Evolutionary conservation across 2,797 vertebrate genomes (phyloP).

Genomic region (Denticeps clupeoides): DNA sequence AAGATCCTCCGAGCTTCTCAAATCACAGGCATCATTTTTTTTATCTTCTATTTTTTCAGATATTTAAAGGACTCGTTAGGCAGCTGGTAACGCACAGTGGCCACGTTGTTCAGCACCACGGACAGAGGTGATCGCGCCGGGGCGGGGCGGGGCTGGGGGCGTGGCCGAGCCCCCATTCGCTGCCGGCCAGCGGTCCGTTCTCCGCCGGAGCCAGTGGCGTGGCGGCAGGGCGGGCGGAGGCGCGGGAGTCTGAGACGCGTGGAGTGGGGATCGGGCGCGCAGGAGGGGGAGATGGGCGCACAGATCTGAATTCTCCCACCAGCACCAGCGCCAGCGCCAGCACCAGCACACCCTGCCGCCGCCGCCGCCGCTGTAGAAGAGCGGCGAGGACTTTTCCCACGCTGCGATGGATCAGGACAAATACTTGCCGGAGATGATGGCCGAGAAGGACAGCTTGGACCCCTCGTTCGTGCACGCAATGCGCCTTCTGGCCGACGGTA

Average conservation of each 20-base stretch:
- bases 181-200: constrained; percentile 36
- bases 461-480: constrained; percentile 84
- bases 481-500: constrained; percentile 88
- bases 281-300: constrained; percentile 49
- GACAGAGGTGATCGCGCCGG: constrained; percentile 20
- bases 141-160: neutral
- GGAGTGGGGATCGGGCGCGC: constrained; percentile 42
- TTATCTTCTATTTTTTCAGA: too few species aligned
- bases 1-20: too few species aligned
- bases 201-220: constrained; percentile 48
- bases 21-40: too few species aligned
- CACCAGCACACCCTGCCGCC: too few species aligned
- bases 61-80: too few species aligned
- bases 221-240: constrained; percentile 47
- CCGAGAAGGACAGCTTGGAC: constrained; percentile 86
- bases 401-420: constrained; percentile 82
- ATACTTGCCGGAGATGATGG: constrained; percentile 86
- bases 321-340: too few species aligned
- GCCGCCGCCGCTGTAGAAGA: too few species aligned
- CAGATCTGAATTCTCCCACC: constrained; percentile 44
- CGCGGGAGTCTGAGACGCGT: constrained; percentile 42
- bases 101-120: constrained; percentile 30
- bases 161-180: constrained; percentile 23
- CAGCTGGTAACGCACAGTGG: too few species aligned
- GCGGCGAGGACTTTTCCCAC: too few species aligned